These are phyloP conservation scores for Cynodonichthys magdalenae DNA, from an alignment of 2,797 vertebrate species.

Conservation along the genomic window DNA sequence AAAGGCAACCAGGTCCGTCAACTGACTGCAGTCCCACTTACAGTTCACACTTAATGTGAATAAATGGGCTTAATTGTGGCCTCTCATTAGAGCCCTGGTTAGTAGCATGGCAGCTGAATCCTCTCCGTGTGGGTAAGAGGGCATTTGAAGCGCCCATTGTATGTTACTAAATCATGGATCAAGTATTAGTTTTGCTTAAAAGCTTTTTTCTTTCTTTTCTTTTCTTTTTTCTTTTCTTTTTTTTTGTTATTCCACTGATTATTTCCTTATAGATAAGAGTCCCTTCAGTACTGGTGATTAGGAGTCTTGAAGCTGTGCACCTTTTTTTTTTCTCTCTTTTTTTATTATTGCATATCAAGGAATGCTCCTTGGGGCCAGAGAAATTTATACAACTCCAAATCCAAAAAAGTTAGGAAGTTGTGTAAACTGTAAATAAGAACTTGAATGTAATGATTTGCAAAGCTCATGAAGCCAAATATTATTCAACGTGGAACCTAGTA, in stretches of 20 bases:
- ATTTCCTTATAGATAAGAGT: slow-evolving; percentile 75
- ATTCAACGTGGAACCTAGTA: too few species aligned
- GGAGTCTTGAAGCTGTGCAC: slow-evolving; percentile 58
- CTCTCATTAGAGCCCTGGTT: slow-evolving; percentile 80
- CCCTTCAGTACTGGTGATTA: slow-evolving; percentile 71
- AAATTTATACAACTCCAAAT: slow-evolving; percentile 27
- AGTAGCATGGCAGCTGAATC: slow-evolving; percentile 79
- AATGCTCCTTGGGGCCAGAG: slow-evolving; percentile 55
- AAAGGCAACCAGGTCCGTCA: slow-evolving; percentile 75
- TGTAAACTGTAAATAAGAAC: too few species aligned
- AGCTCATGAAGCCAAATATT: too few species aligned
- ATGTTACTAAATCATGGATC: slow-evolving; percentile 74
- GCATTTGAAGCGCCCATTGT: slow-evolving; percentile 80
- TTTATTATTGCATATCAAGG: slow-evolving; percentile 41
- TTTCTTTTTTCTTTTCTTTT: too few species aligned
- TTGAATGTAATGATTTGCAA: too few species aligned
- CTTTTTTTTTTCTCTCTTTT: slow-evolving; percentile 59
- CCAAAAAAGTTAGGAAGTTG: too few species aligned
- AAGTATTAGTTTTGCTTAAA: slow-evolving; percentile 77
- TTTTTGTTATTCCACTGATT: slow-evolving; percentile 77
- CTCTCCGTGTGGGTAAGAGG: slow-evolving; percentile 76
- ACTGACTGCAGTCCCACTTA: slow-evolving; percentile 78
- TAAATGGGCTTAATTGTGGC: slow-evolving; percentile 84
- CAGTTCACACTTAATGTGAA: slow-evolving; percentile 83
- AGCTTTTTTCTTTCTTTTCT: too few species aligned